phyloP scores from a whole-genome alignment of 92 coral and sea anemone genomes.

The Nematostella vectensis region DNA sequence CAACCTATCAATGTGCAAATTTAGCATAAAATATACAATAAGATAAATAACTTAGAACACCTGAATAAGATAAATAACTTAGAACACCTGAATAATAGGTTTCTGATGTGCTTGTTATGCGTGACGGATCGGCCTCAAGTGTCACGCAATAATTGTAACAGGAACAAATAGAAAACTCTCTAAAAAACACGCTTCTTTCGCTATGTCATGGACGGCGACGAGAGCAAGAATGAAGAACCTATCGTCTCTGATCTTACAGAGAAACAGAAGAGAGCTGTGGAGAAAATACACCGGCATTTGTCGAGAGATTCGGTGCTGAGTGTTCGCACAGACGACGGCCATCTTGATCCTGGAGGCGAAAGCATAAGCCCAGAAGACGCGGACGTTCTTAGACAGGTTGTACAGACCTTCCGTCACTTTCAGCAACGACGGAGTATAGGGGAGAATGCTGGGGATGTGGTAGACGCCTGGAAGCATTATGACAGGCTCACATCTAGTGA shows the following conservation, averaged over 20 bases:
- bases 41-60: no score
- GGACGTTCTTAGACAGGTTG: conserved; percentile 15
- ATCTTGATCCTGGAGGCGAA: conserved; percentile 4
- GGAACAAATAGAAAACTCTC: no score
- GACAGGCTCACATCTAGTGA: not conserved
- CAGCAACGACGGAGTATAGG: not conserved
- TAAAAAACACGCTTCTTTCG: no score
- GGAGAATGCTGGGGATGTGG: not conserved
- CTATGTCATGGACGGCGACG: not conserved
- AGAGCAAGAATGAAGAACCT: not conserved
- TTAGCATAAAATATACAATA: no score
- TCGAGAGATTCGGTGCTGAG: conserved; percentile 18
- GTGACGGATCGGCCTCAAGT: no score
- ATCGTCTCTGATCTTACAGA: conserved; percentile 27
- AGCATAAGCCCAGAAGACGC: conserved; percentile 21
- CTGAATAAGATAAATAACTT: no score
- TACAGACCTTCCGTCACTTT: conserved; percentile 4
- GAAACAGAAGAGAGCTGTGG: conserved; percentile 23
- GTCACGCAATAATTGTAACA: no score
- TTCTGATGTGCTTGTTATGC: no score
- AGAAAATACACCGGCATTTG: conserved; percentile 28
- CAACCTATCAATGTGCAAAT: no score
- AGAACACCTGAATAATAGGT: no score
- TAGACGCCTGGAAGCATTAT: not conserved
- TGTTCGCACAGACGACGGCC: conserved; percentile 9